phyloP scores from a whole-genome alignment of 2,797 vertebrate genomes.

The Poecilia wingei region DNA sequence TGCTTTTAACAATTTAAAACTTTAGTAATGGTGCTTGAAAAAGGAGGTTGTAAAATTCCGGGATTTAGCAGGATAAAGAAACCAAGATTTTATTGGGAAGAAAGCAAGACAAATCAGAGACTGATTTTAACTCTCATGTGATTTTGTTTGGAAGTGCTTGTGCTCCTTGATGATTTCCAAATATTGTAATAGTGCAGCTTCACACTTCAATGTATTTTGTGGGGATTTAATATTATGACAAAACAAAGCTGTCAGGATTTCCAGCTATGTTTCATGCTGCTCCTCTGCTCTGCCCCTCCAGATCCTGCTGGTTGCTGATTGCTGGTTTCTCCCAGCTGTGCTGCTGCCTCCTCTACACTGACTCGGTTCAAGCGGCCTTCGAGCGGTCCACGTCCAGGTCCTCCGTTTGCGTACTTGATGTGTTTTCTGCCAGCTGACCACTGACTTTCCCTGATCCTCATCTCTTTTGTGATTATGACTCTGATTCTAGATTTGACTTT shows the following conservation, averaged over 20 bases:
- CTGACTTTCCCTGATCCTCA: neutral
- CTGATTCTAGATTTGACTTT: neutral
- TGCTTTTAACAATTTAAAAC: constrained; percentile 11
- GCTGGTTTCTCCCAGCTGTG: neutral
- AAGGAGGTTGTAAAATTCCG: neutral
- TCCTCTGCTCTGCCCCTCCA: neutral
- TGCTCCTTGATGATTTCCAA: neutral
- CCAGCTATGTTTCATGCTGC: neutral
- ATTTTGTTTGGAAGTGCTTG: neutral
- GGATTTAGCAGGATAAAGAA: neutral
- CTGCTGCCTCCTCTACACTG: neutral
- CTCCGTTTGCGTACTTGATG: neutral
- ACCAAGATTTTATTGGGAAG: neutral
- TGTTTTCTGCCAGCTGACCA: neutral
- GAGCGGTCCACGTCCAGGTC: neutral
- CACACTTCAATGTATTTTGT: neutral
- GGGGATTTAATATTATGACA: neutral
- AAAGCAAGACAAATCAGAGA: neutral
- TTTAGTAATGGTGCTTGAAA: neutral
- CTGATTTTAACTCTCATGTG: constrained; percentile 1
- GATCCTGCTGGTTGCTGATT: neutral
- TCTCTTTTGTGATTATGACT: neutral
- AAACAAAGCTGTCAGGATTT: neutral
- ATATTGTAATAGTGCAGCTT: neutral
- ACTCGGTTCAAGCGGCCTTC: neutral